Percentiles rank a stretch among this genome's conserved stretches.
Evolutionary conservation across 2,888 invertebrate genomes (phyloP).

Genomic region (Campoplex capitator): DNA sequence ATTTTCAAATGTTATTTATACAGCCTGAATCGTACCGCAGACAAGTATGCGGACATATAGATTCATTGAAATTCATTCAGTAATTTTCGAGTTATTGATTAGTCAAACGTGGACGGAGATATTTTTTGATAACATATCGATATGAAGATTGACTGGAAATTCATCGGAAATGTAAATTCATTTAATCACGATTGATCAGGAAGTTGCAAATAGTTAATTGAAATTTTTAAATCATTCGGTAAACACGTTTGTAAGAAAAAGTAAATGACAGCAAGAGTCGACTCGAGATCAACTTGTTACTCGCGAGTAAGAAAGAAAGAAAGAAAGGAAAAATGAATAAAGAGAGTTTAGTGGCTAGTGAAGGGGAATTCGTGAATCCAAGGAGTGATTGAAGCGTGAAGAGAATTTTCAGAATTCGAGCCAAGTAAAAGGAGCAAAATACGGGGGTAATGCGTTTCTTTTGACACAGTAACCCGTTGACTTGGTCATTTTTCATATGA

Average conservation of each 20-base stretch:
- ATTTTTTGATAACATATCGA: not conserved
- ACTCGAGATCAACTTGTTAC: constrained; percentile 14
- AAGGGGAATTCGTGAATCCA: constrained; percentile 43
- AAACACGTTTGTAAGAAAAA: not conserved
- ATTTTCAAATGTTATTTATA: not conserved
- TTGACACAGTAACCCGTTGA: constrained; percentile 51
- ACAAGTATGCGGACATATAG: not conserved
- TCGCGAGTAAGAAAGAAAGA: constrained; percentile 4
- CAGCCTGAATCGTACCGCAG: too few relatives aligned
- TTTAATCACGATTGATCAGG: not conserved
- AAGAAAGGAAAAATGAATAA: not conserved
- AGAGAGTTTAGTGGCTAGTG: constrained; percentile 23
- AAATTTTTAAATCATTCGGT: not conserved
- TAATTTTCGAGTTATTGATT: too few relatives aligned
- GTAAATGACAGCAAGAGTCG: not conserved
- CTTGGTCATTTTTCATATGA: constrained; percentile 20
- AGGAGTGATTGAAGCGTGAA: constrained; percentile 43
- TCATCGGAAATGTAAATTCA: not conserved
- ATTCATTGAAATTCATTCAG: too few relatives aligned
- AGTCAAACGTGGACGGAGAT: not conserved
- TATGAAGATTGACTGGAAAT: not conserved
- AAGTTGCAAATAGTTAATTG: not conserved
- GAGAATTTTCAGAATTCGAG: constrained; percentile 49
- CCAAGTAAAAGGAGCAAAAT: constrained; percentile 41
- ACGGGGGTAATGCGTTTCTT: constrained; percentile 39